Evolutionary conservation across 2,113 vertebrate genomes (phyloP).

Genomic region (Malurus cyaneus): DNA sequence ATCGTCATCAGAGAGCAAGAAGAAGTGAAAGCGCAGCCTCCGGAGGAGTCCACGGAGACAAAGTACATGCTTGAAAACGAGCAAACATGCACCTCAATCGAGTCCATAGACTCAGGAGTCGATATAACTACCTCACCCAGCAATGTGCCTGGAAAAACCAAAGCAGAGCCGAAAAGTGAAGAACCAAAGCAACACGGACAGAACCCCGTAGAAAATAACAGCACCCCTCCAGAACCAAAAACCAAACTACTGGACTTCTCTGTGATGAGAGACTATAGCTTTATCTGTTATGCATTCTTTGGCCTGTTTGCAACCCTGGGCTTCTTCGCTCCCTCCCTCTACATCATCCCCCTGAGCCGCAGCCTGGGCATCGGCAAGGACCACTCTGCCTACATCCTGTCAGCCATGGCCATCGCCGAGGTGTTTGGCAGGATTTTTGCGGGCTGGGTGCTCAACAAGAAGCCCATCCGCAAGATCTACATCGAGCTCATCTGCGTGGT

Average conservation of each 20-base stretch:
- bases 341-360: constrained; percentile 89
- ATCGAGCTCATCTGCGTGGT: constrained; percentile 86
- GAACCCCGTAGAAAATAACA: background rate
- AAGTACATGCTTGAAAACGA: constrained; percentile 88
- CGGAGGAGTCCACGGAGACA: constrained; percentile 67
- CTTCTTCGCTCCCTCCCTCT: constrained; percentile 93
- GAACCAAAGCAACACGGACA: constrained; percentile 60
- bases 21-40: constrained; percentile 34
- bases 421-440: constrained; percentile 85
- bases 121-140: constrained; percentile 84
- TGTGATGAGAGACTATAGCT: constrained; percentile 85
- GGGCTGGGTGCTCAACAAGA: constrained; percentile 82
- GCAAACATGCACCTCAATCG: constrained; percentile 85
- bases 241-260: constrained; percentile 87
- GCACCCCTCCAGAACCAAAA: background rate
- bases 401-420: constrained; percentile 88
- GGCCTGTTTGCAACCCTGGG: constrained; percentile 94
- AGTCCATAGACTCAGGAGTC: constrained; percentile 93
- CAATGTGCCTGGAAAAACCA: constrained; percentile 70
- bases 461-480: constrained; percentile 84
- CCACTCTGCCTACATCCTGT: constrained; percentile 84
- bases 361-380: constrained; percentile 84
- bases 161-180: constrained; percentile 43
- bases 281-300: constrained; percentile 91
- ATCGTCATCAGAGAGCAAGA: constrained; percentile 75